These are phyloP conservation scores for Trogon melanurus DNA, from an alignment of 2,113 vertebrate genomes.

Conservation along the genomic window DNA sequence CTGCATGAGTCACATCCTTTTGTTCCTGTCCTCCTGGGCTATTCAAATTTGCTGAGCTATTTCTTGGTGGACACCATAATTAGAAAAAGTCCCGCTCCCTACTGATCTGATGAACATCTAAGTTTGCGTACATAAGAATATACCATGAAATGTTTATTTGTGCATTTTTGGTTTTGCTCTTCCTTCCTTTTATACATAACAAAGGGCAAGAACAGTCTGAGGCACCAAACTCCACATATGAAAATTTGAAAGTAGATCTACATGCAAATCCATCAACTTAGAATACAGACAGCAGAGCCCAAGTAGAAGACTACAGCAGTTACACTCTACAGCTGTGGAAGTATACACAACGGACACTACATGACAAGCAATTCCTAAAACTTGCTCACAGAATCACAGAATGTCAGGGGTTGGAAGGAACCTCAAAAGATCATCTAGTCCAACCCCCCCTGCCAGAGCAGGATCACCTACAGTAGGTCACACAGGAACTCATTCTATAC, in stretches of 20 bases:
- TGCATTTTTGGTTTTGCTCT: background rate
- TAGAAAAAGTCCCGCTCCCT: background rate
- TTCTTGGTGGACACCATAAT: background rate
- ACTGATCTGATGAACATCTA: background rate
- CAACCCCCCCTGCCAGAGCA: too few relatives aligned
- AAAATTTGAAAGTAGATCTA: background rate
- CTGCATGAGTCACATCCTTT: conserved; percentile 36
- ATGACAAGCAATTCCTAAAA: background rate
- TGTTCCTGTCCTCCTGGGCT: background rate
- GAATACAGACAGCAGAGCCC: background rate
- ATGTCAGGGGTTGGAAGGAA: too few relatives aligned
- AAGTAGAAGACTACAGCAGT: background rate
- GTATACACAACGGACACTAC: background rate
- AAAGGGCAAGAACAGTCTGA: background rate
- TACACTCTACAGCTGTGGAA: background rate
- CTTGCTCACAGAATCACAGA: background rate
- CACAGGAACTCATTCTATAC: background rate
- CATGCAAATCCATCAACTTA: background rate
- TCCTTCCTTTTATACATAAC: background rate
- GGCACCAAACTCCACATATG: background rate
- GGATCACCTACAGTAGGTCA: too few relatives aligned
- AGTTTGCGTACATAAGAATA: background rate
- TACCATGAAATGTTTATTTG: background rate
- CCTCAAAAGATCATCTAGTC: too few relatives aligned
- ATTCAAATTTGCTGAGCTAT: background rate